Conservation (phyloP, 2,888 invertebrate genomes). For the Junonia oenone region DNA sequence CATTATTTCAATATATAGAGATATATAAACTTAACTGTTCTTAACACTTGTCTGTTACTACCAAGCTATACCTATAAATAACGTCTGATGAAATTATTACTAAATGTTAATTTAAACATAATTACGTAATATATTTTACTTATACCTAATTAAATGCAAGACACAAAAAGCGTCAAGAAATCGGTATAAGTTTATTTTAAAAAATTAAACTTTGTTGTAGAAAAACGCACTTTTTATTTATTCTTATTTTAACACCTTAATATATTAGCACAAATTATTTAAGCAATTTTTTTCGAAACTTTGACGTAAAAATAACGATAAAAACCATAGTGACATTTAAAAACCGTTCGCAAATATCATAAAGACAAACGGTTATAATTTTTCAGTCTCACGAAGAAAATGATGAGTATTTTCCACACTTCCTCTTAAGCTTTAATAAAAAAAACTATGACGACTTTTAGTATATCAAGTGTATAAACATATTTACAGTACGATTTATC, state of each 20-base stretch:
- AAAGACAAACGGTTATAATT: constrained; percentile 20
- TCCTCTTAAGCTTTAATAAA: constrained; percentile 3
- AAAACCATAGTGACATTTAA: constrained; percentile 18
- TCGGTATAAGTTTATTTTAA: no score
- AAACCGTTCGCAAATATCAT: constrained; percentile 10
- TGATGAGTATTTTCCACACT: constrained; percentile 5
- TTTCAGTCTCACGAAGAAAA: constrained; percentile 11
- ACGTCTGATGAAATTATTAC: neutral
- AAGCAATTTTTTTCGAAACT: constrained; percentile 4
- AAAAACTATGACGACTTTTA: neutral
- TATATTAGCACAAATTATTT: constrained; percentile 17
- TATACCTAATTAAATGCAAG: no score
- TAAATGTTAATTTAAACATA: neutral
- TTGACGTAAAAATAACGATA: constrained; percentile 5
- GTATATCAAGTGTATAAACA: neutral
- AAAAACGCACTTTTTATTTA: no score
- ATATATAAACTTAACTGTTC: neutral
- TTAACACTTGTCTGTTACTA: neutral
- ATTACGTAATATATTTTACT: neutral
- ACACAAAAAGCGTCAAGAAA: no score
- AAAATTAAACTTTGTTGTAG: no score
- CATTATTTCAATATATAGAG: no score
- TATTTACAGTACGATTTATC: neutral
- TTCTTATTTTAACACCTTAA: constrained; percentile 9
- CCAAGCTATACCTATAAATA: neutral